Percentiles rank a stretch among this genome's conserved stretches.
Conservation (phyloP, 2,888 invertebrate species). For the Macrosiphum euphorbiae region DNA sequence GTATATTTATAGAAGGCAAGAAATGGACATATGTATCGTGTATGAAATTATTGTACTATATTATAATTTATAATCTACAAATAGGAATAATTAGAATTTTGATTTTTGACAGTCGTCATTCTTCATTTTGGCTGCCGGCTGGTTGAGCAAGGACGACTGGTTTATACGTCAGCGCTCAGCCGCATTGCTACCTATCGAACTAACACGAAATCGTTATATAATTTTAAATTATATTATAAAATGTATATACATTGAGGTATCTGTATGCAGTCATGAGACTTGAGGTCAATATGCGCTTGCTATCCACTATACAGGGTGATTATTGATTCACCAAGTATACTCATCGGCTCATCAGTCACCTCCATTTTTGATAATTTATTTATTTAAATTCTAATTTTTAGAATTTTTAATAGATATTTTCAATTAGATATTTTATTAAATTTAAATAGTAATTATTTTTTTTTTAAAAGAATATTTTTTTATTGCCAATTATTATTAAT, state of each 20-base stretch:
- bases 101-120: not conserved
- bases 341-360: too few species aligned
- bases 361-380: not conserved
- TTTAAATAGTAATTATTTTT: not conserved
- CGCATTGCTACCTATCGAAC: not conserved
- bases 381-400: not conserved
- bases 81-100: not conserved
- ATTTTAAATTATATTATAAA: slow-evolving; percentile 11
- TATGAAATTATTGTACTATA: not conserved
- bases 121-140: not conserved
- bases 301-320: not conserved
- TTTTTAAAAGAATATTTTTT: not conserved
- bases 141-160: slow-evolving; percentile 23
- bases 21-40: not conserved
- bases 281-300: not conserved
- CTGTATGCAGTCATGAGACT: too few species aligned
- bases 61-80: not conserved
- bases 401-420: not conserved
- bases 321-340: not conserved
- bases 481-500: too few species aligned
- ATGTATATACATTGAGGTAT: not conserved
- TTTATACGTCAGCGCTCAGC: not conserved
- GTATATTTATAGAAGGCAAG: not conserved
- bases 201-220: not conserved
- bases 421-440: not conserved